Base-by-base conservation (phyloP, 35 echinoderm and acorn worm genomes). In the Heliocidaris tuberculata region DNA sequence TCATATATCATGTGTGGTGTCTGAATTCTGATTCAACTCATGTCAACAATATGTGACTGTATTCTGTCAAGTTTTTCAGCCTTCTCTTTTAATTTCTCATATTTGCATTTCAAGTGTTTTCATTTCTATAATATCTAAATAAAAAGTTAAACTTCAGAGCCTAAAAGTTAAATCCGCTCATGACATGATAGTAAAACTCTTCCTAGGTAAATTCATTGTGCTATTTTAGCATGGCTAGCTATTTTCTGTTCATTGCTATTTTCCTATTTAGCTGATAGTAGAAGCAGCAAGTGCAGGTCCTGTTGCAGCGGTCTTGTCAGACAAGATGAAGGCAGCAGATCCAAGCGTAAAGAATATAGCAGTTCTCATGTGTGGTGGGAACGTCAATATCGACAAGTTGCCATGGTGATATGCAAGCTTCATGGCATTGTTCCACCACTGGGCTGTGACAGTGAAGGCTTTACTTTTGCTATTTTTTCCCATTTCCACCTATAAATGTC, bases 301-400 rank as follows among this genome's bases (percentile, higher is more conserved):
- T 7, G 97, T 97, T 47, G 97, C 97, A 12, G 97, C 97, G 15
- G 87, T 96, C 16, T 92, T 97, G 30, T 97, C 97, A 0, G 94
- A 97, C 30, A 42, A 94, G 85, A 94, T 97, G 85, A 94, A 88
- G 31, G 60, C 78, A 52, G 54, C 96, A 31, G 94, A 96, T 31
- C 90, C 95, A 30, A 50, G 61, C 9, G 92, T 97, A 9, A 94
- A 95, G 70, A 97, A 90, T 5, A 70, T 97, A 15, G 94, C 65
- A 30, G 94, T 97, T 47, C 52, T 97, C 21, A 92, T 97, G 30
- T 96, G 95, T 95, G 97, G 97, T 49, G 97, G 97, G 2, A 97
- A 97, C 86, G 95, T 96, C 50, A 93, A 97, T 88, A 31, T 97
- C 47, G 96, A 95, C 3, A 94, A 93, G 13, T 48, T 96, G 42